Base-by-base conservation (phyloP, 1,140 invertebrate genomes). In the Amyelois transitella region DNA sequence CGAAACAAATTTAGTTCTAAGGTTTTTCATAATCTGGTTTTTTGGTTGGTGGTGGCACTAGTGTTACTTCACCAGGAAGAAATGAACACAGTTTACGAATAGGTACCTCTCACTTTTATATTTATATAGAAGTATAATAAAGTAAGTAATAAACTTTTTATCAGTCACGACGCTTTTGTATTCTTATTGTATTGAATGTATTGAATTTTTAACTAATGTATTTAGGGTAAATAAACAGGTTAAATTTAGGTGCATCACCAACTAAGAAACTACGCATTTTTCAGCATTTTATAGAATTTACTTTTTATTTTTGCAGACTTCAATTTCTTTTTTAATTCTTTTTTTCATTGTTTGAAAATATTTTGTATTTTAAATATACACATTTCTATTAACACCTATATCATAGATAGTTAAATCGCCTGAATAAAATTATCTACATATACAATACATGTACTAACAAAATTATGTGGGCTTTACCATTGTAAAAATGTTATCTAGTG, bases 331-430 rank as follows among this genome's bases (percentile, higher is more conserved):
- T 12, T 38, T 38, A 14, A 38, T n/a, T 14, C 6, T 2, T 2
- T 38, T 28, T 8, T 10, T 28, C 7, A 8, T 38, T 38, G 17
- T 38, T 14, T 3, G n/a, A 8, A 10, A 4, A 12, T 57, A 24
- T 45, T 24, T 51, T 17, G n/a, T 20, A 48, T 20, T n/a, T 22
- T 8, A 32, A 10, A 17, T 18, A 48, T 20, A 22, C 44, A 45
- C 44, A 20, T 21, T 21, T 21, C 3, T 45, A 45, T 3, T 28
- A 28, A 55, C n/a, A n/a, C 7, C 20, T 53, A 54, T 60, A 66
- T 63, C 60, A 66, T 66, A 67, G 65, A 67, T 67, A 67, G 65
- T 58, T 53, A 32, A 67, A 67, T 64, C 61, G 65, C 65, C 58
- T 64, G 60, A 49, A 53, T 20, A 6, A 38, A 38, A 12, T 38